Evolutionary conservation across 2,797 vertebrate species (phyloP).

Genomic region (Parauchenoglanis ngamensis): DNA sequence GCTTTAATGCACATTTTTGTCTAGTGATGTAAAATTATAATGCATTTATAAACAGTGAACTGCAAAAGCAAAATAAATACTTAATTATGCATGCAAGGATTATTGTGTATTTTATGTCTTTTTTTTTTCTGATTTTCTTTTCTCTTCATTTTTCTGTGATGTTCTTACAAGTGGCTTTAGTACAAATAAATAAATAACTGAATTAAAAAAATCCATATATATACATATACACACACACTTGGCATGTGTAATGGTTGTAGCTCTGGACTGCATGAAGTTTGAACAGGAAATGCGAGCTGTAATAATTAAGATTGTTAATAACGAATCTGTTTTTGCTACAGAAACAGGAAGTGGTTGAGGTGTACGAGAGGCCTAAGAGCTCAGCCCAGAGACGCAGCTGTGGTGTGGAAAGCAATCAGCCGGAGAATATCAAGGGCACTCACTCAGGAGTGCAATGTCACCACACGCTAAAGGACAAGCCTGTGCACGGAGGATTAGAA

Average conservation of each 20-base stretch:
- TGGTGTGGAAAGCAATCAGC: constrained; percentile 55
- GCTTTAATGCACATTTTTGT: background rate
- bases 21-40: background rate
- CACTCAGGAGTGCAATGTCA: constrained; percentile 41
- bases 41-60: background rate
- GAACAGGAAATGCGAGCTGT: too few relatives aligned
- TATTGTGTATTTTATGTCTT: background rate
- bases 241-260: background rate
- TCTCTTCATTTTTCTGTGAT: background rate
- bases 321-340: background rate
- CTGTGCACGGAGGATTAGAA: constrained; percentile 41
- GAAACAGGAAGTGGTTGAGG: background rate
- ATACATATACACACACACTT: too few relatives aligned
- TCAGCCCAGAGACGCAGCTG: constrained; percentile 54
- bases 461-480: constrained; percentile 49
- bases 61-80: background rate
- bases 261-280: background rate
- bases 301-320: background rate
- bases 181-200: background rate
- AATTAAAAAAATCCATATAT: background rate
- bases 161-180: background rate
- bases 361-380: background rate
- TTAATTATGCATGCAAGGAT: background rate
- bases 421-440: constrained; percentile 52
- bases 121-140: background rate